These are phyloP conservation scores for Alsophila aescularia DNA, from an alignment of 2,888 invertebrate species.

Conservation along the genomic window DNA sequence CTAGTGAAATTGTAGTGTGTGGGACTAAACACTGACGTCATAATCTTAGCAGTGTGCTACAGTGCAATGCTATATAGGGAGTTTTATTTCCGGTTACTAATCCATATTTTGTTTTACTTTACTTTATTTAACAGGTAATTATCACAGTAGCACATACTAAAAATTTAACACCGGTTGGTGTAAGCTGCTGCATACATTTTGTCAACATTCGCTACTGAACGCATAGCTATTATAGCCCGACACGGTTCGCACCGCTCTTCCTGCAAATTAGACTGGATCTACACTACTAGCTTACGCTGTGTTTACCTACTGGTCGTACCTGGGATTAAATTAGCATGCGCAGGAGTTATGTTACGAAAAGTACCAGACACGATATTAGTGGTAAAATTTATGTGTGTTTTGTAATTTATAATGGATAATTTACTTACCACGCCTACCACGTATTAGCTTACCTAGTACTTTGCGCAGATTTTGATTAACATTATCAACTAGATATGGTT, in stretches of 20 bases:
- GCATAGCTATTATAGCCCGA: conserved; percentile 10
- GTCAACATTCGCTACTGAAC: neutral
- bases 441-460: neutral
- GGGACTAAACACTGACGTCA: no score
- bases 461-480: no score
- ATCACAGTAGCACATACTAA: no score
- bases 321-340: conserved; percentile 44
- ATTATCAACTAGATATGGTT: no score
- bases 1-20: no score
- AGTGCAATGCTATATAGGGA: no score
- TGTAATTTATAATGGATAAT: conserved; percentile 20
- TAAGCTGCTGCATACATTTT: neutral
- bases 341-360: conserved; percentile 48
- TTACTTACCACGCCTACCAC: neutral
- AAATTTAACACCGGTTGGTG: no score
- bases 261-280: neutral
- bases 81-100: no score
- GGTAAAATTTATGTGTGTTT: conserved; percentile 12
- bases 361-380: conserved; percentile 17
- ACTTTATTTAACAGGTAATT: no score
- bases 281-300: neutral
- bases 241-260: neutral
- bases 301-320: conserved; percentile 27
- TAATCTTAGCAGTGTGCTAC: no score
- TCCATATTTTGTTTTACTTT: no score